Percentiles rank a stretch among this genome's conserved stretches.
phyloP scores from a whole-genome alignment of 2,113 vertebrate genomes.

The Cyphomyrus discorhynchus region DNA sequence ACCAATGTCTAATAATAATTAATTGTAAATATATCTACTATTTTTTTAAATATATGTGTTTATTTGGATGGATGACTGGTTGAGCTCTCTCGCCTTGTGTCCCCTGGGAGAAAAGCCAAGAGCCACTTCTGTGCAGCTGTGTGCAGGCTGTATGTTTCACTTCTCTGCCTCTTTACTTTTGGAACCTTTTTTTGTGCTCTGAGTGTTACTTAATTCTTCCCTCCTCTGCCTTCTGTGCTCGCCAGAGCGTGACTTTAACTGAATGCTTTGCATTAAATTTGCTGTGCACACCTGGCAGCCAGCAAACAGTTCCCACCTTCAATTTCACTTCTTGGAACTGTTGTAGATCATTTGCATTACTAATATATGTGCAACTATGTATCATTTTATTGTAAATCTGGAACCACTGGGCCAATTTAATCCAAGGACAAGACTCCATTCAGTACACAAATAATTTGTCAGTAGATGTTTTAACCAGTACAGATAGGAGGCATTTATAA shows the following conservation, averaged over 20 bases:
- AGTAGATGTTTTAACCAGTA: not conserved
- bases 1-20: not conserved
- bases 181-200: slow-evolving; percentile 28
- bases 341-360: not conserved
- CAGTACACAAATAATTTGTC: not conserved
- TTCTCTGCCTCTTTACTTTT: slow-evolving; percentile 49
- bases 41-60: not conserved
- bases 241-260: slow-evolving; percentile 32
- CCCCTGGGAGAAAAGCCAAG: not conserved
- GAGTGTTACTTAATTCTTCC: slow-evolving; percentile 37
- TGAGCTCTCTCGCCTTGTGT: not conserved
- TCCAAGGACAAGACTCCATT: not conserved
- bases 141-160: slow-evolving; percentile 37
- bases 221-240: slow-evolving; percentile 36
- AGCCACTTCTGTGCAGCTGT: not conserved
- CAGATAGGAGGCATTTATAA: not conserved
- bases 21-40: not conserved
- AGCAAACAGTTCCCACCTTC: slow-evolving; percentile 23
- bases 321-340: not conserved
- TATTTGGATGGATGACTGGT: not conserved
- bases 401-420: not conserved
- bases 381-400: not conserved
- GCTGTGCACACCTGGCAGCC: slow-evolving; percentile 23
- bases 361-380: not conserved
- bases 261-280: slow-evolving; percentile 28